Evolutionary conservation across 2,113 vertebrate species (phyloP), one percentile per base, ranked within the genome.

Genomic region (Forbesichthys papilliferus): DNA sequence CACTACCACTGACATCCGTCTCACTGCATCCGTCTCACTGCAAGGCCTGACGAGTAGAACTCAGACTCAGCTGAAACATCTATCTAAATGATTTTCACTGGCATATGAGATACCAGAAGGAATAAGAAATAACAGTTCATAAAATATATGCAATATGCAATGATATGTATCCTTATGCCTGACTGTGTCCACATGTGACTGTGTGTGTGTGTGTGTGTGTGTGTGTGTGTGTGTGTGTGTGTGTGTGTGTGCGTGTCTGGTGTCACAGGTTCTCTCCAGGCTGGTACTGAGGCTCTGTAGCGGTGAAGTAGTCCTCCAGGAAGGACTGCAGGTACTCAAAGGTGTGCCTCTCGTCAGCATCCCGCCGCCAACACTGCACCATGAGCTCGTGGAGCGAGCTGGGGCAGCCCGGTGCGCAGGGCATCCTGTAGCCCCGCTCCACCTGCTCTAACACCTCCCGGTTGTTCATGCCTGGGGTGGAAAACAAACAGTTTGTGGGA

Each of bases 301-400:
- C 96, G 0, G 96, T 98, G 90, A 99, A 99, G 81, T 96, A 99
- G 84, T 99, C 98, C 87, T 99, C 98, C 56, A 99, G 92, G 89
- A 99, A 99, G 80, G 95, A 94, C 90, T 99, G 96, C 84, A 99
- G 93, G 89, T 98, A 98, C 85, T 99, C 98, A 7, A 99, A 99
- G 71, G 98, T 99, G 85, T 96, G 98, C 5, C 98, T 93, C 71
- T 99, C 96, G 54, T 99, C 98, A 0, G 98, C 92, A 1, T 98
- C 96, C 73, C 95, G 91, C 73, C 90, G 93, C 97, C 98, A 99
- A 88, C 96, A 97, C 91, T 97, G 97, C 84, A 97, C 13, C 96
- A 99, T 99, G 74, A 94, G 86, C 34, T 98, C 96, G 0, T 99
- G 96, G 82, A 99, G 93, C 27, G 96, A 98, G 0, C 60, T 76